Evolutionary conservation across 2,888 invertebrate species (phyloP), one percentile per base, ranked within the genome.

Genomic region (Erannis defoliaria): DNA sequence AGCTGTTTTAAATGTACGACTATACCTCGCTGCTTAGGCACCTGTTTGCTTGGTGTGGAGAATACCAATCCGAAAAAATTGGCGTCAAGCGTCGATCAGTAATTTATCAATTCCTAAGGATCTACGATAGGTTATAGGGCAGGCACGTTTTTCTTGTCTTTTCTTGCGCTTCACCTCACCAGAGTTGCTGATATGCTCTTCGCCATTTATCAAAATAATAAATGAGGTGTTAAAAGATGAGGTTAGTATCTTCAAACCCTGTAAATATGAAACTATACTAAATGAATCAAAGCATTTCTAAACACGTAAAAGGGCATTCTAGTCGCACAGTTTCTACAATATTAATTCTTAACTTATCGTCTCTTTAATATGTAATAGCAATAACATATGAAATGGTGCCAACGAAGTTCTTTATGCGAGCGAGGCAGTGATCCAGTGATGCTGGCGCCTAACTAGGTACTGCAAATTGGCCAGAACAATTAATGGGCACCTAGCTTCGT

Each of bases 391-490:
- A 70, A 74, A 74, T 71, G 74, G 67, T 68, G 67, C 60, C 70
- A 73, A 70, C 46, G 31, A 31, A 72, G 74, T 73, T 76, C 75
- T 82, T 77, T 79, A 80, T 75, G 76, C 75, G 72, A 68, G n/a
- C n/a, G n/a, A n/a, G n/a, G n/a, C n/a, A n/a, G n/a, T 63, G 68
- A 68, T 71, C 2, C 5, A 5, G 75, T 76, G 69, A 76, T 77
- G 66, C 55, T 81, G 82, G 81, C 83, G 83, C 80, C 85, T 83
- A 77, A 80, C 81, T 70, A 76, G 82, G 82, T 80, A 77, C 77
- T 72, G 74, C 86, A 89, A 90, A 90, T 90, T 90, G 89, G 82
- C 81, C 78, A 74, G 77, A 80, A 87, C 90, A 91, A 90, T 93
- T 91, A 91, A 87, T 89, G 86, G 86, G 76, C 84, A 86, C 86